Conservation (phyloP, 2,797 vertebrate species). For the Chlorospingus flavigularis region DNA sequence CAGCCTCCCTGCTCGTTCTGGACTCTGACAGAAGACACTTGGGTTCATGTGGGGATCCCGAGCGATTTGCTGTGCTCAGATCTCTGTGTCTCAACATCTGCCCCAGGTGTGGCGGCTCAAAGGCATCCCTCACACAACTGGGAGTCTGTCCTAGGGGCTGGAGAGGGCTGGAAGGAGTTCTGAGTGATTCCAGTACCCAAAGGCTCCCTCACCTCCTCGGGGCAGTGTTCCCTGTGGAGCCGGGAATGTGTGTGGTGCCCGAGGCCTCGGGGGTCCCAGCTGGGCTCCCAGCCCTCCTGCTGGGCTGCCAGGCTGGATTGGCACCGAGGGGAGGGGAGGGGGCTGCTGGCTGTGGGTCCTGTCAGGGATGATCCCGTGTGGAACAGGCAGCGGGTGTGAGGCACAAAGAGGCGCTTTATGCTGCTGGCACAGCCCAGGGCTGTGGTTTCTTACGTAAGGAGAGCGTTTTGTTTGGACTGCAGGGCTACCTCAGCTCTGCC, state of each 20-base stretch:
- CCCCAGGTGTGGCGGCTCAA: neutral
- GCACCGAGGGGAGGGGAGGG: neutral
- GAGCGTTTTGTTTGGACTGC: slow-evolving; percentile 70
- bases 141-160: neutral
- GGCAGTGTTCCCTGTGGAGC: neutral
- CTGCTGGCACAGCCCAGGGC: slow-evolving; percentile 61
- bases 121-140: neutral
- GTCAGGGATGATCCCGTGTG: neutral
- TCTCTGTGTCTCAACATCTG: neutral
- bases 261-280: neutral
- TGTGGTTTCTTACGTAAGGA: slow-evolving; percentile 79
- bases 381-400: neutral
- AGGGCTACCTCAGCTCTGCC: slow-evolving; percentile 45
- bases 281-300: neutral
- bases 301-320: accelerated
- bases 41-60: neutral
- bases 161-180: slow-evolving; percentile 10
- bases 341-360: slow-evolving; percentile 54
- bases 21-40: neutral
- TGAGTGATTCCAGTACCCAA: neutral
- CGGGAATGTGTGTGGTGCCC: neutral
- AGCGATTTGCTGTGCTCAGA: neutral
- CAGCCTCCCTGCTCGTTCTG: neutral
- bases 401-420: slow-evolving; percentile 77
- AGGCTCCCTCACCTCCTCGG: neutral